A percentile compares a stretch with the other conserved stretches of the same genome.
Conservation (phyloP, 2,888 invertebrate species). For the Cosmia pyralina region DNA sequence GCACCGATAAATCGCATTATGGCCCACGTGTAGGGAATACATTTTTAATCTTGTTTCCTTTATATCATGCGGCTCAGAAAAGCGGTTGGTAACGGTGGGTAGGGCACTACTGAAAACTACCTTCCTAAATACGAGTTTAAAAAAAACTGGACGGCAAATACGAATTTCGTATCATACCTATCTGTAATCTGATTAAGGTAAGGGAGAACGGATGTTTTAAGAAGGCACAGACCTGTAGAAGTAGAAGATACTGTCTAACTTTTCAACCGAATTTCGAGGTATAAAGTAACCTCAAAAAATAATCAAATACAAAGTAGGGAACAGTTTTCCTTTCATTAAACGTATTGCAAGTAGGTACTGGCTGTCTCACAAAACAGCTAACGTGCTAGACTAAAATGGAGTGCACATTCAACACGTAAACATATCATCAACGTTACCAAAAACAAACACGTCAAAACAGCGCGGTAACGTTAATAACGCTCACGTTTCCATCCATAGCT, state of each 20-base stretch:
- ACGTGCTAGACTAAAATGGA: constrained; percentile 34
- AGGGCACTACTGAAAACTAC: constrained; percentile 67
- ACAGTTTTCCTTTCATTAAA: constrained; percentile 12
- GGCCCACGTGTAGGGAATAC: constrained; percentile 88
- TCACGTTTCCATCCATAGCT: constrained; percentile 82
- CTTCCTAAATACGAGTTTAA: constrained; percentile 46
- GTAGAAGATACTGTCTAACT: constrained; percentile 9
- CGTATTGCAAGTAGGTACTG: constrained; percentile 12
- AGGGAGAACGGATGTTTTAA: not conserved
- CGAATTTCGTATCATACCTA: constrained; percentile 16
- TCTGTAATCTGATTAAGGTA: constrained; percentile 13
- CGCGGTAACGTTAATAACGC: constrained; percentile 85
- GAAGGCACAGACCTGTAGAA: not conserved
- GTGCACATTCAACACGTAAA: constrained; percentile 70
- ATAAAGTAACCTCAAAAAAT: not conserved
- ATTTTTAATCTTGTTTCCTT: constrained; percentile 90
- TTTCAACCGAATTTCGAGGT: not conserved
- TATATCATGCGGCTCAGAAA: constrained; percentile 85
- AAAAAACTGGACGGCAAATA: constrained; percentile 8
- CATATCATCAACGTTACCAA: constrained; percentile 76
- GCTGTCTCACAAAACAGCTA: constrained; percentile 53
- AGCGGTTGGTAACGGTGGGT: constrained; percentile 63
- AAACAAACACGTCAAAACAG: constrained; percentile 80
- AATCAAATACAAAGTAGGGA: not conserved
- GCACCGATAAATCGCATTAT: constrained; percentile 89